Percentiles rank a stretch among this genome's conserved stretches.
These are phyloP conservation scores for Tridacna crocea DNA, from an alignment of 2,888 invertebrate species.

Conservation along the genomic window DNA sequence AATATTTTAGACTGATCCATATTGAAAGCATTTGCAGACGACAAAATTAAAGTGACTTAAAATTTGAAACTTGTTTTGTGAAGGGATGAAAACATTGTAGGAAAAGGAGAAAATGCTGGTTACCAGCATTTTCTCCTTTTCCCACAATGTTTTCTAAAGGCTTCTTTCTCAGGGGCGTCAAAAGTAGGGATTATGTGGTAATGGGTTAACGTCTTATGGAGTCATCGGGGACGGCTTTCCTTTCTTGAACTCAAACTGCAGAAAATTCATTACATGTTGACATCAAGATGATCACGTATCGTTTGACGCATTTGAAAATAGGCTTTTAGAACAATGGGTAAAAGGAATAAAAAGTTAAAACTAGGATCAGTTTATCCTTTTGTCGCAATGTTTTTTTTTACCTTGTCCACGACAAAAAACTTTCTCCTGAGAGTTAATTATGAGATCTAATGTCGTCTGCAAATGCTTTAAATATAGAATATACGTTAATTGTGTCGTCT, in stretches of 20 bases:
- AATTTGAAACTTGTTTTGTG: neutral
- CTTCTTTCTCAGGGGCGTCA: too few relatives aligned
- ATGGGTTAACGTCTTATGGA: too few relatives aligned
- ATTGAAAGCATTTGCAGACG: too few relatives aligned
- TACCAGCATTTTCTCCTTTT: neutral
- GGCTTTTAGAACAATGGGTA: neutral
- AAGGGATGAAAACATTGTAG: too few relatives aligned
- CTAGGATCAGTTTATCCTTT: neutral
- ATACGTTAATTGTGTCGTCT: too few relatives aligned
- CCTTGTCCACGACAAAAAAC: neutral
- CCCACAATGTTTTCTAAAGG: neutral
- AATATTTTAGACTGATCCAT: too few relatives aligned
- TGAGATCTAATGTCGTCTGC: too few relatives aligned
- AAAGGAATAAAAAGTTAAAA: neutral
- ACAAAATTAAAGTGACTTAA: neutral
- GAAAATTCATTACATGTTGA: too few relatives aligned
- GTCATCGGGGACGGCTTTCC: too few relatives aligned
- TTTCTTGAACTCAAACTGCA: too few relatives aligned
- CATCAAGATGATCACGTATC: neutral
- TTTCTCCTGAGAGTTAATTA: neutral
- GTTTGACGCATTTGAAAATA: neutral
- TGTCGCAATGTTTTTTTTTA: neutral
- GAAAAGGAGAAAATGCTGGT: neutral
- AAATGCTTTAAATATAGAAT: too few relatives aligned
- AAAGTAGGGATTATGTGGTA: too few relatives aligned